Evolutionary conservation across 2,888 invertebrate genomes (phyloP), one percentile per base, ranked within the genome.

Genomic region (Plebejus melissa): DNA sequence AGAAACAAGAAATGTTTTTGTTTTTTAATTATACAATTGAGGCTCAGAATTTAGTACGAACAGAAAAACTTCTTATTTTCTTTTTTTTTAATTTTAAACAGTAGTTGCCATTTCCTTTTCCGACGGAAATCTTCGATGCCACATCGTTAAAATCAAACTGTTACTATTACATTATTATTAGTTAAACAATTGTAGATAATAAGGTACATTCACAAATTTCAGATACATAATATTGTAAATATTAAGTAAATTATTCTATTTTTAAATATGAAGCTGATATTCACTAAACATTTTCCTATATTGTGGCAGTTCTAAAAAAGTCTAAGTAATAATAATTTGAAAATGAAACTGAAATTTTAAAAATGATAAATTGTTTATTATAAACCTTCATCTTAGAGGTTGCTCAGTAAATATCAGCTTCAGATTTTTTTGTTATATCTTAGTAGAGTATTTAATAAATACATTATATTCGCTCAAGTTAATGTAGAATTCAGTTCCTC

Each of bases 401-500:
- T 36, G 72, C 32, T 50, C 32, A 54, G 72, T 72, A 72, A 72
- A 54, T 54, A 54, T 72, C 50, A 50, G 72, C 16, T 65, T 65
- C 9, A 28, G 3, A 41, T 46, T 28, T 71, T 50, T 54, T 72
- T 13, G 72, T 72, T 72, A 54, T 7, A 71, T 71, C 69, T 54
- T 54, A 13, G 22, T 76, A 74, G 74, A 5, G 36, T 50, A 74
- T 41, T 13, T 54, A 16, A 50, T 69, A 74, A 32, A 32, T 54
- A 76, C 54, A 7, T 77, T 77, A 77, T 74, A 78, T 80, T 81
- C 88, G 89, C 89, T 90, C 89, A 88, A 89, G 82, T 79, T 84
- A 87, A 85, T 81, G 82, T 90, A 90, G 88, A 87, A 83, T 88
- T 83, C 85, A 88, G 91, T 91, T 91, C 91, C 91, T 91, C 88